Percentiles rank a stretch among this genome's conserved stretches.
Evolutionary conservation across 2,888 invertebrate species (phyloP).

Genomic region (Caenorhabditis sp.): DNA sequence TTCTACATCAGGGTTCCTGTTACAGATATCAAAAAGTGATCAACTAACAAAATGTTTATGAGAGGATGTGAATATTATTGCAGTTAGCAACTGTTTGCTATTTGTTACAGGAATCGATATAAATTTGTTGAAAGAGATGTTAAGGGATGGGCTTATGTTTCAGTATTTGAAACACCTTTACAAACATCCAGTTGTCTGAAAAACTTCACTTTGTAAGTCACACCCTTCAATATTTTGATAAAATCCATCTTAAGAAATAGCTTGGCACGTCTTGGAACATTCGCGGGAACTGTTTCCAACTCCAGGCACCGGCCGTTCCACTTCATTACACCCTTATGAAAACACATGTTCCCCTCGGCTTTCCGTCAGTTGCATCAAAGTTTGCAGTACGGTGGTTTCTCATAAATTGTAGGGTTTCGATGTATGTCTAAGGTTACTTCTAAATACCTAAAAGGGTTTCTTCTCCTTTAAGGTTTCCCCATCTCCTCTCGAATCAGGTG

Average conservation of each 20-base stretch:
- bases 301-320: constrained; percentile 19
- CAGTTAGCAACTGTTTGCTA: too few relatives aligned
- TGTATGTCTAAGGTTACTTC: constrained; percentile 12
- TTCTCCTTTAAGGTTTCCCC: constrained; percentile 15
- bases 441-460: constrained; percentile 39
- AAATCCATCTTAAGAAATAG: background rate
- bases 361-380: background rate
- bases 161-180: too few relatives aligned
- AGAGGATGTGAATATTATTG: too few relatives aligned
- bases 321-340: constrained; percentile 32
- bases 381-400: constrained; percentile 37
- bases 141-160: too few relatives aligned
- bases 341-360: constrained; percentile 22
- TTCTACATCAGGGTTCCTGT: too few relatives aligned
- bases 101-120: too few relatives aligned
- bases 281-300: background rate
- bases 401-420: constrained; percentile 13
- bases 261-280: constrained; percentile 20
- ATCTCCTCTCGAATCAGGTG: background rate
- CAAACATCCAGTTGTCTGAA: too few relatives aligned
- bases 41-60: too few relatives aligned
- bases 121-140: too few relatives aligned
- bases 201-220: too few relatives aligned
- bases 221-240: too few relatives aligned
- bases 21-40: too few relatives aligned